Percentiles rank a stretch among this genome's conserved stretches.
These are phyloP conservation scores for Drymodes brunneopygia DNA, from an alignment of 2,113 vertebrate species.

Conservation along the genomic window DNA sequence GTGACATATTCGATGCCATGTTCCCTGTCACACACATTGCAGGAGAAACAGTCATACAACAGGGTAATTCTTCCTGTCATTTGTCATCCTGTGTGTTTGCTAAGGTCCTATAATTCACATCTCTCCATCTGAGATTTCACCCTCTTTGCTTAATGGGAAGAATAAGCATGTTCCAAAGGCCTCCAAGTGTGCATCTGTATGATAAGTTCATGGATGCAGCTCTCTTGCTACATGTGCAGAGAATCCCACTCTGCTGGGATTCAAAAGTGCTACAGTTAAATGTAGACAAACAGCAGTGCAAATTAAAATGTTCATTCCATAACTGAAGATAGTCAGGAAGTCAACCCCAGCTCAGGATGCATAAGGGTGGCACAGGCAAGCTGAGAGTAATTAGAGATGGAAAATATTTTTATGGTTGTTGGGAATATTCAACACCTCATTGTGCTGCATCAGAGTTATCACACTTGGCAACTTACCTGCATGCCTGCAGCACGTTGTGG, in stretches of 20 bases:
- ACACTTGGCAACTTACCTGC: constrained; percentile 35
- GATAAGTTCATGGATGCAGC: background rate
- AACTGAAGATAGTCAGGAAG: background rate
- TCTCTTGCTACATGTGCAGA: background rate
- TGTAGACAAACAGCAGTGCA: background rate
- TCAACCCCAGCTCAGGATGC: background rate
- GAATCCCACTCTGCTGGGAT: background rate
- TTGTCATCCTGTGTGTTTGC: background rate
- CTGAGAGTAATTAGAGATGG: constrained; percentile 22
- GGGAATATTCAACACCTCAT: constrained; percentile 26
- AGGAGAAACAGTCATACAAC: constrained; percentile 94
- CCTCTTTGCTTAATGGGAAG: background rate
- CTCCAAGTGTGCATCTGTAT: background rate
- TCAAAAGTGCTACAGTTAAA: background rate
- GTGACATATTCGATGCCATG: constrained; percentile 99
- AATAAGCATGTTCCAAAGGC: background rate
- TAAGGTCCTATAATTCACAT: background rate
- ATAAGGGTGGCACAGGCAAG: background rate
- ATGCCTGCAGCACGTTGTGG: background rate
- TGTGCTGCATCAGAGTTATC: constrained; percentile 1
- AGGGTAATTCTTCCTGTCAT: constrained; percentile 73
- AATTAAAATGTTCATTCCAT: background rate
- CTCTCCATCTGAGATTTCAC: background rate
- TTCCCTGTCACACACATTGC: constrained; percentile 96
- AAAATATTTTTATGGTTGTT: constrained; percentile 42